phyloP scores from a whole-genome alignment of 2,888 invertebrate species.

The Lobophora halterata region DNA sequence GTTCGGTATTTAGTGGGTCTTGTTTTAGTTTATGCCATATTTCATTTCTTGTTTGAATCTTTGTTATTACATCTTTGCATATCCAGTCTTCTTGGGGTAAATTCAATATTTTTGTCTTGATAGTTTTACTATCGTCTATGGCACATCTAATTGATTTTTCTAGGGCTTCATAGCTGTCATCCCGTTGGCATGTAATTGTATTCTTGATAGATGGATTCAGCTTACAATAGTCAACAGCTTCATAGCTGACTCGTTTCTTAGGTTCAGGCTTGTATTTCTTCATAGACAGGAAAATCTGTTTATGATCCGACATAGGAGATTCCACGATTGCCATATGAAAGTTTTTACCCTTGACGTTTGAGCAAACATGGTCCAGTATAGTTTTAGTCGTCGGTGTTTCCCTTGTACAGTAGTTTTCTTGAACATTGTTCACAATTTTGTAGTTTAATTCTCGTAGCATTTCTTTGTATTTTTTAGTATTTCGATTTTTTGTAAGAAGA shows the following conservation, averaged over 20 bases:
- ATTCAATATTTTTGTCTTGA: no score
- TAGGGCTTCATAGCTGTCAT: no score
- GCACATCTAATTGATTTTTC: no score
- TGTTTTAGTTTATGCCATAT: no score
- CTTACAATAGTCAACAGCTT: neutral
- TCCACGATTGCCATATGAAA: neutral
- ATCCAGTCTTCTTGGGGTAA: no score
- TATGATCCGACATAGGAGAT: neutral
- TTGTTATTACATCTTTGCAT: no score
- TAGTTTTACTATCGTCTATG: no score
- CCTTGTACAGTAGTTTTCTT: neutral
- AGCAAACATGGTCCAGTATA: neutral
- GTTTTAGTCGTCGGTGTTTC: neutral
- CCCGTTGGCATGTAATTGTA: no score
- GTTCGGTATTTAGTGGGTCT: no score
- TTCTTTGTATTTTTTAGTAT: neutral
- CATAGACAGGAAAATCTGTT: neutral
- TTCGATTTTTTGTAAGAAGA: neutral
- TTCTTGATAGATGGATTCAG: no score
- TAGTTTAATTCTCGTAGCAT: neutral
- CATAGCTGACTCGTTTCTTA: neutral
- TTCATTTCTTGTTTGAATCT: no score
- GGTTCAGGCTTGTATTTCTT: slow-evolving; percentile 1
- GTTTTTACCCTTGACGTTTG: neutral
- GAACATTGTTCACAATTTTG: neutral